phyloP scores from a whole-genome alignment of 2,888 invertebrate genomes.

The Pardosa pseudoannulata region DNA sequence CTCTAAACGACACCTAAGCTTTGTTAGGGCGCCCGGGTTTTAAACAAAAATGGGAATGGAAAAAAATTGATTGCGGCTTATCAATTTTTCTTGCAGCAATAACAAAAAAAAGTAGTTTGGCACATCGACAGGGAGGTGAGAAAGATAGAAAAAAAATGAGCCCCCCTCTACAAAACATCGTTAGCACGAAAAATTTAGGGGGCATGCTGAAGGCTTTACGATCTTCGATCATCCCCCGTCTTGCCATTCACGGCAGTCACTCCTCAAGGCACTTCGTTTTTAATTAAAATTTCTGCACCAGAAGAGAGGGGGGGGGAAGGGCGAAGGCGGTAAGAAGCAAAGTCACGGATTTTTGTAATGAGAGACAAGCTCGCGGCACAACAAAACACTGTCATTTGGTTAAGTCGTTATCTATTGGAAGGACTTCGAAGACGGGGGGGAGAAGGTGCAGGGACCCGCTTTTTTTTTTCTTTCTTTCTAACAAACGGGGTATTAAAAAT shows the following conservation, averaged over 20 bases:
- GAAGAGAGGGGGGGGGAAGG: constrained; percentile 4
- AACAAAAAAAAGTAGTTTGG: constrained; percentile 54
- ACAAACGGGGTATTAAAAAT: no score
- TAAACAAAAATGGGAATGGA: constrained; percentile 36
- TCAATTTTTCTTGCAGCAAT: constrained; percentile 52
- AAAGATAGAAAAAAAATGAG: constrained; percentile 25
- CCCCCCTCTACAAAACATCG: constrained; percentile 28
- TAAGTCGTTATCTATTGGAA: constrained; percentile 69
- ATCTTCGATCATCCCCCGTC: constrained; percentile 23
- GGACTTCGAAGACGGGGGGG: background rate
- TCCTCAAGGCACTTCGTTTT: constrained; percentile 59
- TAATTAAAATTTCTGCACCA: constrained; percentile 56
- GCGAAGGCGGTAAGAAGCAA: background rate
- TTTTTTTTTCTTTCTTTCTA: constrained; percentile 25
- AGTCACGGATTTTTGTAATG: constrained; percentile 54
- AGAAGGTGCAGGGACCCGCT: background rate
- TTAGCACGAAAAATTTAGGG: constrained; percentile 60
- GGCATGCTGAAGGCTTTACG: constrained; percentile 66
- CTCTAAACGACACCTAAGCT: constrained; percentile 41
- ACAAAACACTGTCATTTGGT: constrained; percentile 70
- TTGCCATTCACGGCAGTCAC: constrained; percentile 41
- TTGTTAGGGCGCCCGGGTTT: constrained; percentile 38
- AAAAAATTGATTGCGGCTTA: constrained; percentile 56
- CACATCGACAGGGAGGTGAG: constrained; percentile 15
- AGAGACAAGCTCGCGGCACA: constrained; percentile 52